Conservation (phyloP, 2,797 vertebrate species). For the Artibeus jamaicensis region DNA sequence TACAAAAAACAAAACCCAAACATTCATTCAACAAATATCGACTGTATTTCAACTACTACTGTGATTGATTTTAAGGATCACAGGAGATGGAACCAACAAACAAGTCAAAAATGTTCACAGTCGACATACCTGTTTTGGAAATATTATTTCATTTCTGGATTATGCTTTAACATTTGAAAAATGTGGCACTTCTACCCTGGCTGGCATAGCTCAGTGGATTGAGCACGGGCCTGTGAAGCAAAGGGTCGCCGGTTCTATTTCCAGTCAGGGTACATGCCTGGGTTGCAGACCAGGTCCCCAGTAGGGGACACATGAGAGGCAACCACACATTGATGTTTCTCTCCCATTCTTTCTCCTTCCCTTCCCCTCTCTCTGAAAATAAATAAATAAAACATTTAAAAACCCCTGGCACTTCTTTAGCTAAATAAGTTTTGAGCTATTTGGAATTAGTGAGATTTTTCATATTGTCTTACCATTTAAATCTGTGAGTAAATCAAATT, state of each 20-base stretch:
- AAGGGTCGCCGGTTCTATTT: no score
- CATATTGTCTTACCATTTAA: background rate
- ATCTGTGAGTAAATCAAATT: background rate
- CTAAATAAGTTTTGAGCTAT: background rate
- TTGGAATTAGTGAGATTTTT: background rate
- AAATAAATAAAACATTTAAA: no score
- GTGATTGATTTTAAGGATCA: background rate
- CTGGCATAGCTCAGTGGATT: no score
- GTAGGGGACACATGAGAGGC: no score
- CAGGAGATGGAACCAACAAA: background rate
- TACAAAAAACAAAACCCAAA: background rate
- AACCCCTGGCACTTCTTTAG: background rate
- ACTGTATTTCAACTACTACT: background rate
- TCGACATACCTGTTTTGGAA: background rate
- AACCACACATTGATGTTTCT: no score
- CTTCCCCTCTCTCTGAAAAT: no score
- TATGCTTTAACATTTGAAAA: constrained; percentile 28
- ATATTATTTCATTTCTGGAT: background rate
- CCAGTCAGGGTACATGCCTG: no score
- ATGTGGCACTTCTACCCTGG: background rate
- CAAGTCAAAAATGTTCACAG: background rate
- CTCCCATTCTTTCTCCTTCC: no score
- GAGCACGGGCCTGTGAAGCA: no score
- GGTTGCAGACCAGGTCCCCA: no score
- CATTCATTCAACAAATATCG: background rate